These are phyloP conservation scores for Clarias gariepinus DNA, from an alignment of 2,113 vertebrate species.

Conservation along the genomic window DNA sequence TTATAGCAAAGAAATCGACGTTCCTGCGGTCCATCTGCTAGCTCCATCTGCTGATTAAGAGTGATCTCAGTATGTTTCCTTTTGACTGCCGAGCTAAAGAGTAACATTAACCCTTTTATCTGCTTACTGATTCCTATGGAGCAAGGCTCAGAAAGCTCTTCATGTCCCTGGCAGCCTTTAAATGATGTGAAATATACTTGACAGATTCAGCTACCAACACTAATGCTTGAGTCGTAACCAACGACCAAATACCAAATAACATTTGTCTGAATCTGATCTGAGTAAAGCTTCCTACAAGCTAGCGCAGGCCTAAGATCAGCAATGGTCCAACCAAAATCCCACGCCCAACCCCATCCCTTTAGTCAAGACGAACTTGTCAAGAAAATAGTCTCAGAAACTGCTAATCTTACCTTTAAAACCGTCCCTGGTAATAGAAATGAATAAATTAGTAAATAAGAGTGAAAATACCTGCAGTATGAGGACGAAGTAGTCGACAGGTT, in stretches of 20 bases:
- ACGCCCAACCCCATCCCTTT: no score
- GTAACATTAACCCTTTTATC: constrained; percentile 4
- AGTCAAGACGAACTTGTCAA: no score
- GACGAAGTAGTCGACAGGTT: constrained; percentile 86
- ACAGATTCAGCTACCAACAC: not conserved
- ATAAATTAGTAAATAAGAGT: not conserved
- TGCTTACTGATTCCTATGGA: not conserved
- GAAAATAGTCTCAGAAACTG: not conserved
- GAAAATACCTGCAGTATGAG: constrained; percentile 85
- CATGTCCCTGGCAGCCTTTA: not conserved
- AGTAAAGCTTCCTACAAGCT: not conserved
- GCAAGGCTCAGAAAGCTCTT: not conserved
- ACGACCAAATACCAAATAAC: not conserved
- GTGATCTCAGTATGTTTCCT: not conserved
- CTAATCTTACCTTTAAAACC: not conserved
- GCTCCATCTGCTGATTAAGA: constrained; percentile 33
- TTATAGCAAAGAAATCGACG: not conserved
- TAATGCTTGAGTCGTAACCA: not conserved
- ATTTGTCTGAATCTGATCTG: not conserved
- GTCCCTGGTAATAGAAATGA: not conserved
- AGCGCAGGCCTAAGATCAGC: not conserved
- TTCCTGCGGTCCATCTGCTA: constrained; percentile 8
- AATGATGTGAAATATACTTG: not conserved
- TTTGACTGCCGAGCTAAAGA: constrained; percentile 13
- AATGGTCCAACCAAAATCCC: no score